Percentiles rank a stretch among this genome's conserved stretches.
Evolutionary conservation across 1,140 invertebrate genomes (phyloP).

Genomic region (Brachionus paranguensis): DNA sequence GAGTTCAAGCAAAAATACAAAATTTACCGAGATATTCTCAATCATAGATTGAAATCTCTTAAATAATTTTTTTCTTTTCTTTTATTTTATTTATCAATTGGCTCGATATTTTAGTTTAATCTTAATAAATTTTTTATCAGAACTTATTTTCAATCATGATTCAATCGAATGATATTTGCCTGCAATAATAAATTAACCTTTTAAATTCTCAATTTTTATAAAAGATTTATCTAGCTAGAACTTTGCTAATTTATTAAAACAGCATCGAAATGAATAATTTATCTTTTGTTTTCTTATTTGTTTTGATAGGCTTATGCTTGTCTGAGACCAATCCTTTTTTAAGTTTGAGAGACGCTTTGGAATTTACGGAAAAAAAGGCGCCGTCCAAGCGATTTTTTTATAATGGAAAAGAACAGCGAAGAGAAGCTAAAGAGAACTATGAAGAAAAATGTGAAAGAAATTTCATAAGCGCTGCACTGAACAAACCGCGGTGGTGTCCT

Average conservation of each 20-base stretch:
- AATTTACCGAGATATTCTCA: neutral
- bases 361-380: neutral
- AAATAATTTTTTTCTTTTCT: neutral
- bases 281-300: neutral
- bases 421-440: conserved; percentile 35
- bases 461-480: neutral
- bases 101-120: neutral
- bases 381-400: conserved; percentile 25
- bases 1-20: conserved; percentile 19
- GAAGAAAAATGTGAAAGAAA: conserved; percentile 39
- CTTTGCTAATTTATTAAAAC: neutral
- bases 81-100: neutral
- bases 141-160: neutral
- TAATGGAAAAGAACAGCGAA: conserved; percentile 27
- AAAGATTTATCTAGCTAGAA: neutral
- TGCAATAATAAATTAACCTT: neutral
- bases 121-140: neutral
- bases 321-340: neutral
- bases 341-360: conserved; percentile 17
- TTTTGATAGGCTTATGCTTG: neutral
- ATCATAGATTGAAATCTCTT: neutral
- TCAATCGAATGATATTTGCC: neutral
- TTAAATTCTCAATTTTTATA: neutral
- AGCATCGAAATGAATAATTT: neutral
- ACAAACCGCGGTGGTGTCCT: conserved; percentile 30